A percentile compares a stretch with the other conserved stretches of the same genome.
phyloP scores from a whole-genome alignment of 2,797 vertebrate species.

The Echiichthys vipera region DNA sequence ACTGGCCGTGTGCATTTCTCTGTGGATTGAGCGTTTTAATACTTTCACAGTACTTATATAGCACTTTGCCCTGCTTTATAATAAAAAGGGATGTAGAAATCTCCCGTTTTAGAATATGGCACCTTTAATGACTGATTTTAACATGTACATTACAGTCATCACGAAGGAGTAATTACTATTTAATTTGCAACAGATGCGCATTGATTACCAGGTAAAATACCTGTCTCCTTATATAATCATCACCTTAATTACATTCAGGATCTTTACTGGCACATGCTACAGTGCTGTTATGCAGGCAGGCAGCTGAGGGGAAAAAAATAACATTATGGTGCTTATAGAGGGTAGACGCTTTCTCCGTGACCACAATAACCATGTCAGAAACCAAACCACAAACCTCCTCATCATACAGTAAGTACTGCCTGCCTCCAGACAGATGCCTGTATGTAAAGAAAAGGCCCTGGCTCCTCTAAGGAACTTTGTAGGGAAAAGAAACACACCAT shows the following conservation, averaged over 20 bases:
- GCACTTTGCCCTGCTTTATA: too few relatives aligned
- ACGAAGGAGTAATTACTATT: constrained; percentile 19
- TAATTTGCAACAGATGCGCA: constrained; percentile 30
- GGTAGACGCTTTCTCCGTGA: constrained; percentile 47
- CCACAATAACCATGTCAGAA: constrained; percentile 71
- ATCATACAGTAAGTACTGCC: constrained; percentile 50
- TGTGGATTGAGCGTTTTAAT: too few relatives aligned
- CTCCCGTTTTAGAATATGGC: too few relatives aligned
- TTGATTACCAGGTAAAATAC: constrained; percentile 42
- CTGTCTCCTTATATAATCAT: constrained; percentile 31
- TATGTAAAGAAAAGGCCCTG: constrained; percentile 39
- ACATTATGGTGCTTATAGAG: constrained; percentile 48
- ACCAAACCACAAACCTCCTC: constrained; percentile 77
- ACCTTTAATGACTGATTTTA: constrained; percentile 26
- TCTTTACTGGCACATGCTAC: constrained; percentile 26
- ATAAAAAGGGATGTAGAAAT: too few relatives aligned
- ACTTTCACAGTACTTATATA: too few relatives aligned
- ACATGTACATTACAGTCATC: constrained; percentile 13
- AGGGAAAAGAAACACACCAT: constrained; percentile 7
- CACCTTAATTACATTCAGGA: constrained; percentile 41
- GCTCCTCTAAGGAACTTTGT: constrained; percentile 9
- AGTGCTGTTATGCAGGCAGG: constrained; percentile 33
- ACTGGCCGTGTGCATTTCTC: too few relatives aligned
- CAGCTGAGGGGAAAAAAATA: constrained; percentile 13
- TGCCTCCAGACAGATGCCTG: constrained; percentile 35